Evolutionary conservation across 2,797 vertebrate genomes (phyloP), one percentile per base, ranked within the genome.

Genomic region (Enteromius argenteus): DNA sequence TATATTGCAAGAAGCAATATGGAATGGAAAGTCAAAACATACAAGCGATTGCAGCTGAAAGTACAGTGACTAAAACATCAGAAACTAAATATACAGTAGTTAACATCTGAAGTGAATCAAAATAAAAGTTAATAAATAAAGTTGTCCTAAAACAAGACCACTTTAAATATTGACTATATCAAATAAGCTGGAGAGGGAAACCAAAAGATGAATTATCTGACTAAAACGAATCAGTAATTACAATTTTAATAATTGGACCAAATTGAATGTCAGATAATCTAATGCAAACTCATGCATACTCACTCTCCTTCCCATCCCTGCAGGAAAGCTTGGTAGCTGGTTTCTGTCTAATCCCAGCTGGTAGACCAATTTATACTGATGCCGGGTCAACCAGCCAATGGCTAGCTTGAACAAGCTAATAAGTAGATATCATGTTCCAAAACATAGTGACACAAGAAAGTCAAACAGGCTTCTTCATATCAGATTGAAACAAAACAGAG

Each of bases 231-330:
- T 58, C 23, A 13, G 23, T 42, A 60, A 81, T 46, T 81, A 60
- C 32, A 37, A 32, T 44, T 81, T 11, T n/a, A 81, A 53, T 46
- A 72, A 81, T 32, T 30, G 32, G 42, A 51, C 10, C 37, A 32
- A 71, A 46, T 23, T 81, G 15, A 77, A 21, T 64, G 35, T 44
- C 44, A 10, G 5, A 15, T 60, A 19, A 39, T 15, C 66, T 74
- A 67, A 87, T 53, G 2, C 11, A 17, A 73, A 30, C 39, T 66
- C 68, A 75, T 53, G 69, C 13, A 69, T 51, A 79, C 44, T 78
- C 62, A 56, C 44, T 42, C 5, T 71, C 66, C 19, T 39, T 68
- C 35, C 66, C 35, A 68, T 68, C 19, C 66, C 66, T 39, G 19
- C 56, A 71, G 76, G 80, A 66, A 66, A 8, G 30, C 14, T 10